Base-by-base conservation (phyloP, 2,797 vertebrate genomes). In the Pseudomugil tenellus region DNA sequence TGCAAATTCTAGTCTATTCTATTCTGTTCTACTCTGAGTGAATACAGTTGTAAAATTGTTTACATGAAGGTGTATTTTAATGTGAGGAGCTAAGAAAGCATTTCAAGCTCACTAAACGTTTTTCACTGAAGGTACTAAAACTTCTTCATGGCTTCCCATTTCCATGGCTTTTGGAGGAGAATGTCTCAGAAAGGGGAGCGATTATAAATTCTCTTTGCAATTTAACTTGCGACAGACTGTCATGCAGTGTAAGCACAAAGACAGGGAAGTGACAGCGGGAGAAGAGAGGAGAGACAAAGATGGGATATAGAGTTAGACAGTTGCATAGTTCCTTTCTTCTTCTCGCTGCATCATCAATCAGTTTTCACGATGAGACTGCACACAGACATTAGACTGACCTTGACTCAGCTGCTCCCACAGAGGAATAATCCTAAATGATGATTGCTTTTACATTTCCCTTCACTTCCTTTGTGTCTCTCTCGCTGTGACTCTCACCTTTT, bases 401-500 rank as follows among this genome's bases (percentile, higher is more conserved):
- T 72, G 67, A 61, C 56, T 58, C 46, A 81, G 70, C 68, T 54
- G 66, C 81, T 57, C 79, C 79, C 91, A 84, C 85, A 73, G 71
- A 83, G 82, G 86, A 90, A 89, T 86, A 70, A 75, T 74, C 71
- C 76, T 68, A 85, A 90, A 93, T 90, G 92, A 90, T 94, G 90
- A 94, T 93, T 86, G 77, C 88, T 93, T 94, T 94, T 88, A 84
- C 93, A 93, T 91, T 79, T 89, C 65, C 79, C 74, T 39, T 73
- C 63, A 59, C 85, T 91, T 93, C 90, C 80, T 85, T 79, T 79
- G 56, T 63, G 70, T 76, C 70, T 69, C 58, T 75, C 41, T 61
- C 54, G 58, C 55, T 46, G 51, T 54, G 61, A 43, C 67, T 68
- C 63, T 52, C 25, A 19, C 32, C 43, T 61, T 68, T 83, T 39